Evolutionary conservation across 2,888 invertebrate species (phyloP).

Genomic region (Belgica antarctica): DNA sequence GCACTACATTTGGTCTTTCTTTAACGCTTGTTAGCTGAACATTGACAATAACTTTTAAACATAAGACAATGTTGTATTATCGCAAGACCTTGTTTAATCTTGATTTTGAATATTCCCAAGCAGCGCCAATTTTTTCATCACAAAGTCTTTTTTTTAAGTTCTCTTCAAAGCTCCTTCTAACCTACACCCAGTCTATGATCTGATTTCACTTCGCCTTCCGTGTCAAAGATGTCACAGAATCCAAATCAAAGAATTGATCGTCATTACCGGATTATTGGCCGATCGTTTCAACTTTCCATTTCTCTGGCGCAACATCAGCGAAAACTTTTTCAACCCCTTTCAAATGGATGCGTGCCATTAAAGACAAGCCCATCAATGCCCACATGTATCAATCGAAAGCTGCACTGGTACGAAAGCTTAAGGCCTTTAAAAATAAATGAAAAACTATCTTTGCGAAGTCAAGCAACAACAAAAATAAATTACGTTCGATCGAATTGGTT

Average conservation of each 20-base stretch:
- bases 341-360: slow-evolving; percentile 11
- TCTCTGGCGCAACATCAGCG: neutral
- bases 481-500: slow-evolving; percentile 14
- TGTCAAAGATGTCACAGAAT: neutral
- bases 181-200: too few relatives aligned
- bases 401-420: neutral
- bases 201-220: too few relatives aligned
- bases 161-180: too few relatives aligned
- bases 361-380: neutral
- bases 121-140: too few relatives aligned
- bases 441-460: neutral
- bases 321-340: neutral
- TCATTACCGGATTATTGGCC: slow-evolving; percentile 22
- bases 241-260: slow-evolving; percentile 13
- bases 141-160: too few relatives aligned
- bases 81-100: too few relatives aligned
- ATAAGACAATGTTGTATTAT: too few relatives aligned
- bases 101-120: too few relatives aligned
- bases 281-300: neutral
- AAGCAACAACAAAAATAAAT: slow-evolving; percentile 24
- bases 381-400: neutral
- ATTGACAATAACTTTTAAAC: too few relatives aligned
- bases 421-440: slow-evolving; percentile 1
- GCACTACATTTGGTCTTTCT: too few relatives aligned
- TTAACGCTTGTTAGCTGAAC: too few relatives aligned